These are phyloP conservation scores for Trematomus bernacchii DNA, from an alignment of 2,797 vertebrate species.

Conservation along the genomic window DNA sequence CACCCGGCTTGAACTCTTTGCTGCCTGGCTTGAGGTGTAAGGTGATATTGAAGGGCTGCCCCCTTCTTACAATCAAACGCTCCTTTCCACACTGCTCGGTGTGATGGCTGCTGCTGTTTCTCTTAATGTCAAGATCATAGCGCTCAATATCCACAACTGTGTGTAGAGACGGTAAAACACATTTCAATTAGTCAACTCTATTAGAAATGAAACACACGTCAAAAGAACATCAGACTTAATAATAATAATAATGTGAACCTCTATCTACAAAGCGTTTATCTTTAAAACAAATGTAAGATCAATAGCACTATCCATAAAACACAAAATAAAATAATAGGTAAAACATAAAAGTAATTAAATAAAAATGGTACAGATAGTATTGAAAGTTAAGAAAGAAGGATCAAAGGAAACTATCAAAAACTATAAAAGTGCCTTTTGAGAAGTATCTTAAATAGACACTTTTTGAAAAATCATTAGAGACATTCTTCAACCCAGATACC, in stretches of 20 bases:
- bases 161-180: not conserved
- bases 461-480: constrained; percentile 6
- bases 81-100: constrained; percentile 75
- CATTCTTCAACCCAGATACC: not conserved
- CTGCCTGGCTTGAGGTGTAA: constrained; percentile 81
- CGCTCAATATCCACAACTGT: constrained; percentile 85
- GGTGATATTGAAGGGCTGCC: constrained; percentile 86
- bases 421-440: too few species aligned
- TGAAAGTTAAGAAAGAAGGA: too few species aligned
- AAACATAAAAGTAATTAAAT: too few species aligned
- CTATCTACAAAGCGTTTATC: too few species aligned
- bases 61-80: constrained; percentile 88
- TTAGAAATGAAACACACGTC: not conserved
- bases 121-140: constrained; percentile 85
- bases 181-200: not conserved
- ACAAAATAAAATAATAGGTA: too few species aligned
- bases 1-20: constrained; percentile 67
- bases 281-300: too few species aligned
- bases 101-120: constrained; percentile 86
- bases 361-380: too few species aligned
- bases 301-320: too few species aligned
- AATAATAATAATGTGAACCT: not conserved
- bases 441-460: too few species aligned
- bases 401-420: too few species aligned
- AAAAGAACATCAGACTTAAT: not conserved